phyloP scores from a whole-genome alignment of 2,113 vertebrate species.

The Coryphaenoides rupestris region DNA sequence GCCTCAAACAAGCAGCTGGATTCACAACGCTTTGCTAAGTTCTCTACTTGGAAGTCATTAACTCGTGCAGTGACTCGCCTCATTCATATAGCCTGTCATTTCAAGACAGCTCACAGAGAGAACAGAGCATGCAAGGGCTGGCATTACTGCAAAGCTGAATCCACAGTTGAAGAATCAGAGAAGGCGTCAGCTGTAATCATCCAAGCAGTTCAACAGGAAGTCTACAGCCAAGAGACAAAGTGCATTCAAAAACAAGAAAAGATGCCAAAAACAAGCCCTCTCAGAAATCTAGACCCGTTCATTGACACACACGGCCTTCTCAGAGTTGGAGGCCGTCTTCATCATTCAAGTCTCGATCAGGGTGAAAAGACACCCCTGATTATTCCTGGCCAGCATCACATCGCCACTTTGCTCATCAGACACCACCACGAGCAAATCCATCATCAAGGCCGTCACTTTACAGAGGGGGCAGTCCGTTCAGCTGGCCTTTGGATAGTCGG shows the following conservation, averaged over 20 bases:
- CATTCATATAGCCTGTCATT: conserved; percentile 8
- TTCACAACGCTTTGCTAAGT: conserved; percentile 7
- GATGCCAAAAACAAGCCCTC: conserved; percentile 18
- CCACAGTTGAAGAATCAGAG: too few relatives aligned
- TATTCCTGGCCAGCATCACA: too few relatives aligned
- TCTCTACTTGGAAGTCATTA: too few relatives aligned
- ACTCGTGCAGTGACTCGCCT: conserved; percentile 16
- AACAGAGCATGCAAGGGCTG: conserved; percentile 11
- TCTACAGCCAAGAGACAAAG: not conserved
- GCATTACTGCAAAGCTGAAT: conserved; percentile 20
- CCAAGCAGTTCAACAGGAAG: too few relatives aligned
- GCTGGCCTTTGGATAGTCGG: too few relatives aligned
- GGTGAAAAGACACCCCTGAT: too few relatives aligned
- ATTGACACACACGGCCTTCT: conserved; percentile 19
- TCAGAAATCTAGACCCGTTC: conserved; percentile 20
- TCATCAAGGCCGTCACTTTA: conserved; percentile 18
- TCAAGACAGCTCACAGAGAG: not conserved
- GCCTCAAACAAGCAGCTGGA: conserved; percentile 2
- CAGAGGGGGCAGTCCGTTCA: too few relatives aligned
- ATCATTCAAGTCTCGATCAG: too few relatives aligned
- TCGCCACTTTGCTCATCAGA: too few relatives aligned
- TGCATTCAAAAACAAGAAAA: conserved; percentile 1
- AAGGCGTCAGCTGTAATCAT: too few relatives aligned
- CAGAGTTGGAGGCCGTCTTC: conserved; percentile 14
- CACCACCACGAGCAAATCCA: conserved; percentile 23